Base-by-base conservation (phyloP, 2,888 invertebrate species). In the Pristionchus japonicus region DNA sequence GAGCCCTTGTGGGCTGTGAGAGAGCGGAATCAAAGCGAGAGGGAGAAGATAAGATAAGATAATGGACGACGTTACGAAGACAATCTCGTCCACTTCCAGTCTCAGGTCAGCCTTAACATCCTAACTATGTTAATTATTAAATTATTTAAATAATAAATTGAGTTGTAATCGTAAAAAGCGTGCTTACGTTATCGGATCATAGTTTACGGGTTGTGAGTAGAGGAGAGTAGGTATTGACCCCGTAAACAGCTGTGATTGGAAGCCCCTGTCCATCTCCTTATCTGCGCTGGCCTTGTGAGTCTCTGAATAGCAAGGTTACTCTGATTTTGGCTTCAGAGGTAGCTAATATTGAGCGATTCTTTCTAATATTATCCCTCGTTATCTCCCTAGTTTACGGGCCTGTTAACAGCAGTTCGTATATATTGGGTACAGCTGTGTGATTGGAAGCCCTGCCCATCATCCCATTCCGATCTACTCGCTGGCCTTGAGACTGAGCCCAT, bases 21-120 rank as follows among this genome's bases (percentile, higher is more conserved):
- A 74, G 74, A 15, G 40, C 13, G 77, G 43, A 47, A 13, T 43
- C 23, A 34, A 40, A 4, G 47, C 27, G 77, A 77, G 77, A 74
- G 70, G 13, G 17, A 64, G n/a, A 23, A 74, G 77, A 47, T 43
- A 47, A 77, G 77, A 77, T 77, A 77, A 77, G 77, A 77, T 43
- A 74, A 34, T 47, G 43, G 27, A 47, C 20, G 74, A 74, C 77
- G 27, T 77, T 0, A 77, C 77, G 1, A 77, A 77, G 77, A 77
- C 77, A 1, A 43, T 77, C 77, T 77, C 77, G 77, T 77, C 77
- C 27, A 47, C 43, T 34, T 43, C 23, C 77, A 77, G 77, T 77
- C 77, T 77, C 77, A 77, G 77, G 77, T 40, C 0, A 6, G 20
- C 7, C 1, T 20, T 74, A 20, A n/a, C n/a, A n/a, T n/a, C n/a